Evolutionary conservation across 2,113 vertebrate genomes (phyloP), one percentile per base, ranked within the genome.

Genomic region (Cinclus mexicanus): DNA sequence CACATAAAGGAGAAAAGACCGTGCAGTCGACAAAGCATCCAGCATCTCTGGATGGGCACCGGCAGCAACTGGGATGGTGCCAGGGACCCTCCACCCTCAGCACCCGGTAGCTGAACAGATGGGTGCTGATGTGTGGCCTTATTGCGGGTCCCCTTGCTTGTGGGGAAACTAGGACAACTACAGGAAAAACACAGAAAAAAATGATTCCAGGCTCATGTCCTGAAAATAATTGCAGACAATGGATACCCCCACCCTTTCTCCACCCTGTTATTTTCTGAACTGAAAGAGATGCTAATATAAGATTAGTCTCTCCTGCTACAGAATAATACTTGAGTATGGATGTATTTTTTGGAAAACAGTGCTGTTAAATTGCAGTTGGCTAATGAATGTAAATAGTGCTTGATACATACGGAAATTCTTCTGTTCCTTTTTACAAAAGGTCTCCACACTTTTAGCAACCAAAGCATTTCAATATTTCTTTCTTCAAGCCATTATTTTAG

Each of bases 31-130:
- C 23, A n/a, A 33, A 64, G 44, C 24, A 5, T 3, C 39, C 75
- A 18, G 18, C 59, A 4, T 4, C 31, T 5, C 44, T 14, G 28
- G 18, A 31, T 10, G 22, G 21, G 6, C 29, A 3, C 0, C 1
- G 42, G 46, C 26, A 18, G 90, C 42, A 7, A 0, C 41, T 1
- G 29, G 26, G 41, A 8, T 9, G 11, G 20, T 12, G 44, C 11
- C 19, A 1, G 56, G 12, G 20, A 2, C 44, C 12, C 5, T 20
- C 19, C 9, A n/a, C 14, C 22, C 46, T 31, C 61, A 13, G 67
- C 52, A 5, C 19, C 19, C 6, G 1, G 3, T 1, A 14, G n/a
- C 9, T 24, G 11, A 7, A 12, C 14, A 5, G 18, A 15, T 12
- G 17, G 20, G 18, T 10, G 63, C 42, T 37, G 37, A 35, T 41